Conservation (phyloP, 2,888 invertebrate species). For the Volucella inanis region DNA sequence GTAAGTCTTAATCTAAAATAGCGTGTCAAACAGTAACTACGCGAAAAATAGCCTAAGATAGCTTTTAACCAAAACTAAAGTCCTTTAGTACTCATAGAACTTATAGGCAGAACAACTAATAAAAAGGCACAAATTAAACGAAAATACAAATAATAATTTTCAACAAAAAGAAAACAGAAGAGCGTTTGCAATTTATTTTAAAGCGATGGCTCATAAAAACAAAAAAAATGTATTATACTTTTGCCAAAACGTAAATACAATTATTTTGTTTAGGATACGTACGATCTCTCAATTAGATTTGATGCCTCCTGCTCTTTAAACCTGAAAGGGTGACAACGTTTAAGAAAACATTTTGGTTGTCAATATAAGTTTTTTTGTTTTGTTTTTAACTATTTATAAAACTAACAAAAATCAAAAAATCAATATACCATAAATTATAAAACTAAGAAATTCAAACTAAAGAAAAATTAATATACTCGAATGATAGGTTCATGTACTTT, state of each 20-base stretch:
- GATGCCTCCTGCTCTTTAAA: constrained; percentile 84
- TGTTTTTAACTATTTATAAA: constrained; percentile 17
- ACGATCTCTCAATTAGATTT: constrained; percentile 83
- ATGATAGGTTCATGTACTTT: not conserved
- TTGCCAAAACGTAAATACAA: constrained; percentile 59
- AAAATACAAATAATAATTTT: constrained; percentile 15
- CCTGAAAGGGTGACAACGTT: constrained; percentile 82
- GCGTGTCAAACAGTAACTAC: constrained; percentile 47
- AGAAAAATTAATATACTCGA: constrained; percentile 14
- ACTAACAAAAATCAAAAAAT: constrained; percentile 9
- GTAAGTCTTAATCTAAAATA: constrained; percentile 28
- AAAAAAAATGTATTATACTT: constrained; percentile 20
- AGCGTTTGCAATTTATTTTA: constrained; percentile 35
- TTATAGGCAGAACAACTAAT: constrained; percentile 29
- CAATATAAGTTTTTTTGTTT: constrained; percentile 22
- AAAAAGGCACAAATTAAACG: constrained; percentile 35
- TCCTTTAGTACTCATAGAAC: not conserved
- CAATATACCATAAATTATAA: not conserved
- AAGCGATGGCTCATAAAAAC: constrained; percentile 18
- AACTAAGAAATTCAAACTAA: constrained; percentile 12
- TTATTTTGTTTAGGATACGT: constrained; percentile 79
- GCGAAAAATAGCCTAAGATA: constrained; percentile 53
- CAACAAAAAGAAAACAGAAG: not conserved
- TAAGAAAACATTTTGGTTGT: constrained; percentile 64
- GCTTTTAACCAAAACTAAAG: constrained; percentile 30